Percentiles rank a stretch among this genome's conserved stretches.
phyloP scores from a whole-genome alignment of 2,888 invertebrate genomes.

The Leistus spinibarbis region DNA sequence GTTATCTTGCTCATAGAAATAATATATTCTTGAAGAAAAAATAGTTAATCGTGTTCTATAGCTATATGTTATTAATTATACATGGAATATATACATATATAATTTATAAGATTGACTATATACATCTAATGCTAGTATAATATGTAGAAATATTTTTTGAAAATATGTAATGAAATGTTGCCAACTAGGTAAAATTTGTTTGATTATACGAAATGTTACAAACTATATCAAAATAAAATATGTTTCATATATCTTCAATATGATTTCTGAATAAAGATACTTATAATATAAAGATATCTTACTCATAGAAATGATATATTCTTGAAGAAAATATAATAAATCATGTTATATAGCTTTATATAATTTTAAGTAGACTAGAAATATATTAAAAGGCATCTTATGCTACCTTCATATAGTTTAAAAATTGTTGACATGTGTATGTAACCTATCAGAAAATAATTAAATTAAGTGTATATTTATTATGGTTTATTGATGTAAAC shows the following conservation, averaged over 20 bases:
- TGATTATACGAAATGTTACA: not conserved
- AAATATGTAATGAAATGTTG: no score
- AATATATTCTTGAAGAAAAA: not conserved
- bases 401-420: slow-evolving; percentile 6
- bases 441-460: slow-evolving; percentile 34
- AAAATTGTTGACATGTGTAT: slow-evolving; percentile 32
- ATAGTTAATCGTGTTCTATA: not conserved
- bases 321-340: not conserved
- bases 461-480: slow-evolving; percentile 8
- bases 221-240: not conserved
- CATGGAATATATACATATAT: not conserved
- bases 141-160: no score
- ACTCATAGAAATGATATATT: not conserved
- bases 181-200: no score
- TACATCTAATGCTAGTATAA: no score
- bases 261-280: not conserved
- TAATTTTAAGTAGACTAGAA: not conserved
- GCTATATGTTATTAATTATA: not conserved
- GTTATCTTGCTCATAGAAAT: not conserved
- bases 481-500: not conserved
- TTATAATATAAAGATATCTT: not conserved
- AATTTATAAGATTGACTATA: no score
- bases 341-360: not conserved
- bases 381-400: not conserved
- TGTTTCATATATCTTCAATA: not conserved